Conservation (phyloP, 2,888 invertebrate species). For the Nomada ferruginata region DNA sequence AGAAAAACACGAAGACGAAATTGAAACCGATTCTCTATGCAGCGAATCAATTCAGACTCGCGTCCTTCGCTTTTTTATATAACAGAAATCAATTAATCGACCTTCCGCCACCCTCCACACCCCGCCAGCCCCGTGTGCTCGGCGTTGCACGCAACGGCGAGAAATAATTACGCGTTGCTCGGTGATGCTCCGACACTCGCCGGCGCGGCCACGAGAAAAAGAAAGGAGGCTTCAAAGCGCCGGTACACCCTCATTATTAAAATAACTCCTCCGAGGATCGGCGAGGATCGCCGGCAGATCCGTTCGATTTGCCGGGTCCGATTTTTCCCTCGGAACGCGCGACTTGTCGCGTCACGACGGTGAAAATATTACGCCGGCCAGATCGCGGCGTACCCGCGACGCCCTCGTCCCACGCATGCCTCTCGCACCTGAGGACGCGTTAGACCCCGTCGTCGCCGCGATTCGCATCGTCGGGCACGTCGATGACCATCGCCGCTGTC, state of each 20-base stretch:
- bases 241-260: conserved; percentile 64
- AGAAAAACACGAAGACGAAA: not conserved
- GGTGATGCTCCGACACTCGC: conserved; percentile 17
- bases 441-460: conserved; percentile 18
- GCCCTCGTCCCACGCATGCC: conserved; percentile 48
- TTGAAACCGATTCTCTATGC: not conserved
- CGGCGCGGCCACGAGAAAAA: conserved; percentile 38
- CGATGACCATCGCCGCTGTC: conserved; percentile 12
- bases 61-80: conserved; percentile 62
- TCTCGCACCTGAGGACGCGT: conserved; percentile 32
- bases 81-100: conserved; percentile 72
- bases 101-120: conserved; percentile 5
- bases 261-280: conserved; percentile 64
- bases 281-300: too few relatives aligned
- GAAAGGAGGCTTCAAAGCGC: conserved; percentile 50
- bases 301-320: not conserved
- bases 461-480: conserved; percentile 12
- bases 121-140: conserved; percentile 23
- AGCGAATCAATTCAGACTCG: conserved; percentile 9
- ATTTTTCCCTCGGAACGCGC: not conserved
- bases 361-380: not conserved
- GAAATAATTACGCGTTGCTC: conserved; percentile 37
- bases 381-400: conserved; percentile 15
- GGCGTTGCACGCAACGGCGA: conserved; percentile 49
- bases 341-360: not conserved